Percentiles rank a stretch among this genome's conserved stretches.
phyloP scores from a whole-genome alignment of 1,140 invertebrate genomes.

The Coenobita brevimanus region DNA sequence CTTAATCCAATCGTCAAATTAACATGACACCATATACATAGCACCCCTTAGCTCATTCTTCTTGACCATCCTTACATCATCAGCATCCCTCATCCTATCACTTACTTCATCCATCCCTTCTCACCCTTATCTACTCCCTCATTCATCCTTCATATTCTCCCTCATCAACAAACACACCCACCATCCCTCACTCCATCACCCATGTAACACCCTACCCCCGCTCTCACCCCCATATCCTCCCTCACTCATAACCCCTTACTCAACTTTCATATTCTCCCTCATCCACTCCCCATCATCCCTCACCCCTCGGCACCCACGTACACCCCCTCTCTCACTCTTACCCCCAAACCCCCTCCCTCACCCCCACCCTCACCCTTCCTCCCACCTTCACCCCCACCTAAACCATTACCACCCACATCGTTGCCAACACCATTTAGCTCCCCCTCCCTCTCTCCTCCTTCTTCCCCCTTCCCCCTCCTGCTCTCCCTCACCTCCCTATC shows the following conservation, averaged over 20 bases:
- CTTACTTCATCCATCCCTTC: too few relatives aligned
- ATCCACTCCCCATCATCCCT: background rate
- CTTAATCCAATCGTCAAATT: too few relatives aligned
- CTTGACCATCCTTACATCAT: too few relatives aligned
- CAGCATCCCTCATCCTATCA: too few relatives aligned
- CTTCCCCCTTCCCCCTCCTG: slow-evolving; percentile 3
- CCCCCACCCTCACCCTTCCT: background rate
- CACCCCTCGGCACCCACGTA: background rate
- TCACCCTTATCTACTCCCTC: too few relatives aligned
- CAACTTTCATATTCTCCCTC: background rate
- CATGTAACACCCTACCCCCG: too few relatives aligned
- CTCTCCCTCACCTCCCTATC: background rate
- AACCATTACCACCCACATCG: background rate
- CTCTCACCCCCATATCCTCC: too few relatives aligned
- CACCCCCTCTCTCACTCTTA: background rate
- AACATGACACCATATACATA: too few relatives aligned
- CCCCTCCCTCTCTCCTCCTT: background rate
- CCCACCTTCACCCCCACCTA: background rate
- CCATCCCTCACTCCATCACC: too few relatives aligned
- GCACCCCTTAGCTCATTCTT: too few relatives aligned
- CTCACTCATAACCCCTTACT: background rate
- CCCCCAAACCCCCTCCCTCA: background rate
- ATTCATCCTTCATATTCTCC: too few relatives aligned
- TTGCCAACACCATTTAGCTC: background rate
- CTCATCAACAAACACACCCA: too few relatives aligned